A percentile compares a stretch with the other conserved stretches of the same genome.
Conservation (phyloP, 2,888 invertebrate species). For the Chymomyza amoena region DNA sequence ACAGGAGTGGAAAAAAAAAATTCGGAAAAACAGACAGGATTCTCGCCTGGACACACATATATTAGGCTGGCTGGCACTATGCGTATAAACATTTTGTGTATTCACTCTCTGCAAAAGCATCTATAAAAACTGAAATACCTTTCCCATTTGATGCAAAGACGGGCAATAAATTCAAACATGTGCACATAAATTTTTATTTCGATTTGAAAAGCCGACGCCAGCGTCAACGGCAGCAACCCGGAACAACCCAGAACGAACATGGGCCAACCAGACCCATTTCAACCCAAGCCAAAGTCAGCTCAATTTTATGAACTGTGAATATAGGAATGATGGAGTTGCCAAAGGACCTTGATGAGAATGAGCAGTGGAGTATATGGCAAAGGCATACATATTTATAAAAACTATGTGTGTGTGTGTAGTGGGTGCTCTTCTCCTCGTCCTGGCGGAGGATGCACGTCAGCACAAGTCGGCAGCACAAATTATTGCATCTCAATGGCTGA, state of each 20-base stretch:
- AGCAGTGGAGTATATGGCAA: constrained; percentile 27
- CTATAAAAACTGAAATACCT: neutral
- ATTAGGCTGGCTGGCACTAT: constrained; percentile 1
- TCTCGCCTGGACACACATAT: neutral
- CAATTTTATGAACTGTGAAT: constrained; percentile 70
- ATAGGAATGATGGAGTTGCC: constrained; percentile 45
- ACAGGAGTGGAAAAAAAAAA: neutral
- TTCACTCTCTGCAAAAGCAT: neutral
- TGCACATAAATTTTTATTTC: constrained; percentile 74
- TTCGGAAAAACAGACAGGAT: neutral
- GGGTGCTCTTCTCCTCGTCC: constrained; percentile 21
- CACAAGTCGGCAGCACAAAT: constrained; percentile 49
- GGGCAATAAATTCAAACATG: constrained; percentile 71
- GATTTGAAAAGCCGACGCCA: constrained; percentile 53
- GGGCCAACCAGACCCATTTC: neutral
- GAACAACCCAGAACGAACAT: neutral
- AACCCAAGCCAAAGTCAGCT: constrained; percentile 3
- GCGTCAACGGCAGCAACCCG: neutral
- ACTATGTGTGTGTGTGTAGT: constrained; percentile 3
- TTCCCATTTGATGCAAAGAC: neutral
- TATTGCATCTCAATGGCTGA: constrained; percentile 50
- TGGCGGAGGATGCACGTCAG: constrained; percentile 27
- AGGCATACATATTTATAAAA: constrained; percentile 18
- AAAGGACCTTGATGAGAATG: constrained; percentile 32
- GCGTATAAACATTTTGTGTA: constrained; percentile 1